Conservation (phyloP, 1,140 invertebrate species). For the Octopus sinensis region DNA sequence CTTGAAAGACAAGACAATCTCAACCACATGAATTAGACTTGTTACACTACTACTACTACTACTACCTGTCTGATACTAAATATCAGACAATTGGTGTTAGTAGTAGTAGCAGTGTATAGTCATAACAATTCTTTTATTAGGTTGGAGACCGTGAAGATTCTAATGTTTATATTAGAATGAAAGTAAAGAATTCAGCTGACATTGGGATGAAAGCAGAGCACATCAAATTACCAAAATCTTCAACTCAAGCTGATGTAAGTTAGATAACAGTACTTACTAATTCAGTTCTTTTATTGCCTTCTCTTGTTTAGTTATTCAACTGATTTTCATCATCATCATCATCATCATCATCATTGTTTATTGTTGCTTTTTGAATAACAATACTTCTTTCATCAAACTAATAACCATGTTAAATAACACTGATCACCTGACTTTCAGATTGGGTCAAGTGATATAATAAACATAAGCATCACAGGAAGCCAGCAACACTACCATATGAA, state of each 20-base stretch:
- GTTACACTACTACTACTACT: too few relatives aligned
- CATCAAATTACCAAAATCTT: conserved; percentile 75
- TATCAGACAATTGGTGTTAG: too few relatives aligned
- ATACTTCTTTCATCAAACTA: not conserved
- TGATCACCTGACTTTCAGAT: too few relatives aligned
- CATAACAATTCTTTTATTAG: conserved; percentile 40
- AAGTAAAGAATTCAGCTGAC: conserved; percentile 86
- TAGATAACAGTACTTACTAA: not conserved
- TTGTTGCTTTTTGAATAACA: too few relatives aligned
- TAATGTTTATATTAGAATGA: conserved; percentile 98
- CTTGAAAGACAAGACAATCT: too few relatives aligned
- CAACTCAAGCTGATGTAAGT: conserved; percentile 72
- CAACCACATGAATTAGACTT: too few relatives aligned
- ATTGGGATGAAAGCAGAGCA: conserved; percentile 85
- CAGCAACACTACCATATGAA: too few relatives aligned
- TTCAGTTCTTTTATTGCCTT: not conserved
- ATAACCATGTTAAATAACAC: not conserved
- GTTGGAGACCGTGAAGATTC: conserved; percentile 94
- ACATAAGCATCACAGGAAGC: too few relatives aligned
- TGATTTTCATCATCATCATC: not conserved
- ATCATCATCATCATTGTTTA: not conserved
- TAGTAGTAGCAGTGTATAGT: too few relatives aligned
- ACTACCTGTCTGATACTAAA: too few relatives aligned
- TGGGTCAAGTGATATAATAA: too few relatives aligned
- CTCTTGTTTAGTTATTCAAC: not conserved